phyloP scores from a whole-genome alignment of 2,113 vertebrate species.

The Muntiacus reevesi region DNA sequence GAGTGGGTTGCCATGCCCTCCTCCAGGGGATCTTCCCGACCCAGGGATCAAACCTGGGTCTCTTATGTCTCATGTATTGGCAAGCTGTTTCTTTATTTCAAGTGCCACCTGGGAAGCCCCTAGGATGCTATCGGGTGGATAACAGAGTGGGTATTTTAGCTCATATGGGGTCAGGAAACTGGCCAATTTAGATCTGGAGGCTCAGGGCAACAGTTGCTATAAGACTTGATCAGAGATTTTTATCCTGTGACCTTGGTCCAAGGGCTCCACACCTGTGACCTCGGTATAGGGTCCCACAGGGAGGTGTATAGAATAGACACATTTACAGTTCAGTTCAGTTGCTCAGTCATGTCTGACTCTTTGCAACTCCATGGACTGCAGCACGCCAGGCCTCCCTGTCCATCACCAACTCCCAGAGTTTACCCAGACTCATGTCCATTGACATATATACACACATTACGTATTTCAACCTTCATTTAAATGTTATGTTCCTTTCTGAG shows the following conservation, averaged over 20 bases:
- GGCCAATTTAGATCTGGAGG: not conserved
- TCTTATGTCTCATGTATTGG: not conserved
- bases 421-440: not conserved
- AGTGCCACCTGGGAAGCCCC: not conserved
- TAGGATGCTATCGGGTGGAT: not conserved
- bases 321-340: not conserved
- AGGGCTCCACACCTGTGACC: not conserved
- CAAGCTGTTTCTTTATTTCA: not conserved
- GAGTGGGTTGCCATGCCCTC: not conserved
- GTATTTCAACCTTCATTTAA: not conserved
- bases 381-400: not conserved
- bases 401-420: not conserved
- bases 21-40: not conserved
- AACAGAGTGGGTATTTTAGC: not conserved
- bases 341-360: not conserved
- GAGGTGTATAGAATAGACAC: not conserved
- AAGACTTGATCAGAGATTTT: not conserved
- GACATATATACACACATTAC: not conserved
- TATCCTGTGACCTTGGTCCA: not conserved
- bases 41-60: accelerated
- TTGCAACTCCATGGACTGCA: not conserved
- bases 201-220: not conserved
- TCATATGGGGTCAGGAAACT: not conserved
- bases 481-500: not conserved
- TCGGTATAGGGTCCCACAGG: not conserved